These are phyloP conservation scores for Metopia argyrocephala DNA, from an alignment of 2,888 invertebrate genomes.

Conservation along the genomic window DNA sequence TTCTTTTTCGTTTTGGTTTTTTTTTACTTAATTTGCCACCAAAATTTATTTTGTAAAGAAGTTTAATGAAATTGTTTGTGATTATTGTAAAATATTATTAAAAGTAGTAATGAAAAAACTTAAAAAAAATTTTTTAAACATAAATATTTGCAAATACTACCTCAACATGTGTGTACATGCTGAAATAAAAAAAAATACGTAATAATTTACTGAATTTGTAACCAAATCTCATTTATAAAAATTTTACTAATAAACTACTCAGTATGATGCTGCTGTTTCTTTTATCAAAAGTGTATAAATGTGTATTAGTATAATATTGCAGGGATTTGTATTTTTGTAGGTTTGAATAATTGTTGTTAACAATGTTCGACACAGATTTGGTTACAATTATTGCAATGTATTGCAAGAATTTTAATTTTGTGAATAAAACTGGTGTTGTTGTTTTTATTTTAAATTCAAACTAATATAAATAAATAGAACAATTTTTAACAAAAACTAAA, in stretches of 20 bases:
- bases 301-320: too few relatives aligned
- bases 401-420: not conserved
- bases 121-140: slow-evolving; percentile 19
- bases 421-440: slow-evolving; percentile 30
- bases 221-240: slow-evolving; percentile 5
- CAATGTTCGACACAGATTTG: not conserved
- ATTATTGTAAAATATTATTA: slow-evolving; percentile 31
- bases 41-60: not conserved
- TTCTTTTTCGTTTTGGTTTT: too few relatives aligned
- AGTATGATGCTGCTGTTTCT: too few relatives aligned
- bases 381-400: not conserved
- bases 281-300: too few relatives aligned
- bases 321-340: not conserved
- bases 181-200: not conserved
- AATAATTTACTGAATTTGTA: not conserved
- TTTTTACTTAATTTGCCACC: not conserved
- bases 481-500: not conserved
- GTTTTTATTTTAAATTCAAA: not conserved
- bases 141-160: slow-evolving; percentile 60
- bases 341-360: not conserved
- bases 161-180: slow-evolving; percentile 34
- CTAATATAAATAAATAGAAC: not conserved
- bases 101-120: not conserved
- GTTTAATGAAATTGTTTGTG: not conserved
- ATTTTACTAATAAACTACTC: too few relatives aligned